A percentile compares a stretch with the other conserved stretches of the same genome.
Evolutionary conservation across 2,797 vertebrate genomes (phyloP).

Genomic region (Enoplosus armatus): DNA sequence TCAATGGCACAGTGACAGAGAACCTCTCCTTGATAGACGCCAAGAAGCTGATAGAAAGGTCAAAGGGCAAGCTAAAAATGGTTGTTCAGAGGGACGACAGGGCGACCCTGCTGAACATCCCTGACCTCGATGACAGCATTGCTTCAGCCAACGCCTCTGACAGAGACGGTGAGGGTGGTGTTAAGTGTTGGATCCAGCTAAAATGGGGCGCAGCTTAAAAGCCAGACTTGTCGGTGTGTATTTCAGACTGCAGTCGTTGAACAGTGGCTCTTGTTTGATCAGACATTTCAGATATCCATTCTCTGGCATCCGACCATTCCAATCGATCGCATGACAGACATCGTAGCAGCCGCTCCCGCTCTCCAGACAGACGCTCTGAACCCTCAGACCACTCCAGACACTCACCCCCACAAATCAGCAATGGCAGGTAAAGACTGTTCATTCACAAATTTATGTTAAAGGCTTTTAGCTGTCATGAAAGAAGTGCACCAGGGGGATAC

Average conservation of each 20-base stretch:
- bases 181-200: slow-evolving; percentile 25
- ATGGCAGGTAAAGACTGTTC: slow-evolving; percentile 90
- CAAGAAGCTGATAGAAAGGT: slow-evolving; percentile 98
- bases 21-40: slow-evolving; percentile 99
- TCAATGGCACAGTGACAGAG: slow-evolving; percentile 99
- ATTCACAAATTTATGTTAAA: not conserved
- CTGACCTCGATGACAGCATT: slow-evolving; percentile 99
- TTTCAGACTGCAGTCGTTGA: slow-evolving; percentile 25
- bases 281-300: slow-evolving; percentile 99
- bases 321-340: slow-evolving; percentile 96
- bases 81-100: slow-evolving; percentile 98
- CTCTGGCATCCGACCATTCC: slow-evolving; percentile 98
- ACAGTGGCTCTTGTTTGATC: slow-evolving; percentile 58
- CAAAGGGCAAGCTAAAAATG: slow-evolving; percentile 99
- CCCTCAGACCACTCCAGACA: slow-evolving; percentile 97
- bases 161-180: slow-evolving; percentile 91
- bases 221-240: not conserved
- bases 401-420: slow-evolving; percentile 97
- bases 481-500: not conserved
- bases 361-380: slow-evolving; percentile 96
- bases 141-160: slow-evolving; percentile 98
- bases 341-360: slow-evolving; percentile 94
- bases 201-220: slow-evolving; percentile 1
- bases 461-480: not conserved
- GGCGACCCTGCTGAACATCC: slow-evolving; percentile 95